Conservation (phyloP, 2,888 invertebrate genomes). For the Acheta domesticus region DNA sequence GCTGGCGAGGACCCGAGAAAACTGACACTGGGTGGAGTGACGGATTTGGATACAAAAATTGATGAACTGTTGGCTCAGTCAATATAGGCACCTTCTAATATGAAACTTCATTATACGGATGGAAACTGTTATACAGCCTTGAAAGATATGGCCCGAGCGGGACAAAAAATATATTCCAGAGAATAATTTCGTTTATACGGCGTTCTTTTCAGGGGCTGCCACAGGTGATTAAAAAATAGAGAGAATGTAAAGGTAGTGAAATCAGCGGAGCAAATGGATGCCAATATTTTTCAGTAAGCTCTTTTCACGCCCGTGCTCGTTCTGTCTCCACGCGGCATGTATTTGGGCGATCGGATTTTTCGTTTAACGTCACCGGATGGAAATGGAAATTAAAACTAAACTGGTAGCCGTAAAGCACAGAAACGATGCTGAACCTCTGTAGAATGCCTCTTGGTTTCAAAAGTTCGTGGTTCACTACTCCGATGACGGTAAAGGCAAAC, state of each 20-base stretch:
- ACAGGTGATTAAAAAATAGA: neutral
- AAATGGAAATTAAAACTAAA: neutral
- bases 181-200: neutral
- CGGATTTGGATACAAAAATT: slow-evolving; percentile 4
- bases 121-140: neutral
- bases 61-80: neutral
- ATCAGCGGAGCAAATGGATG: neutral
- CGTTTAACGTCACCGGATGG: neutral
- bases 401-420: neutral
- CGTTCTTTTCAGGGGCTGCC: slow-evolving; percentile 4
- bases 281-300: neutral
- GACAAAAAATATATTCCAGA: neutral
- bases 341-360: neutral
- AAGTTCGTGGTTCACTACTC: no score
- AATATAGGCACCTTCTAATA: neutral
- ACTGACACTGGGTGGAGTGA: neutral
- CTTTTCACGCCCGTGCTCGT: neutral
- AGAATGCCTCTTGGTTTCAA: no score
- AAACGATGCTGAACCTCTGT: neutral
- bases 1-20: neutral
- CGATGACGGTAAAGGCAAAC: no score
- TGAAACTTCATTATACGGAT: slow-evolving; percentile 1
- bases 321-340: neutral
- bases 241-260: neutral
- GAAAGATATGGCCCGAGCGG: neutral